Evolutionary conservation across 2,797 vertebrate species (phyloP).

Genomic region (Hylomyscus alleni): DNA sequence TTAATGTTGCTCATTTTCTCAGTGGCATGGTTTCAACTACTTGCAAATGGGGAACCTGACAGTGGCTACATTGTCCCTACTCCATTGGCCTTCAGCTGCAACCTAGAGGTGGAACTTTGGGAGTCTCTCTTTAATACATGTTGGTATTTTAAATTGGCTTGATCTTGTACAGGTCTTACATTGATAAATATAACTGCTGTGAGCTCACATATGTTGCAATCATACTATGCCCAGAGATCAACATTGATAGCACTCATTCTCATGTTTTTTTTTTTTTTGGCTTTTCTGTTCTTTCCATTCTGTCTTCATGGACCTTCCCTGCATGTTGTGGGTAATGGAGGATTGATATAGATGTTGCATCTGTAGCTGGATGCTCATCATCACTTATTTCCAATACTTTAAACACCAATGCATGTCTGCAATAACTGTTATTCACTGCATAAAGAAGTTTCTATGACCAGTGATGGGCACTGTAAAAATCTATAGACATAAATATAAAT

Average conservation of each 20-base stretch:
- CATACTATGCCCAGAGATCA: too few relatives aligned
- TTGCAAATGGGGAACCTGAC: neutral
- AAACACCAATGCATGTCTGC: neutral
- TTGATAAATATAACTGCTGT: too few relatives aligned
- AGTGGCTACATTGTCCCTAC: neutral
- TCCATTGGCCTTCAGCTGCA: neutral
- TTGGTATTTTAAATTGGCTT: too few relatives aligned
- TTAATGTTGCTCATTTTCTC: neutral
- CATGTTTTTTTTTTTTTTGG: too few relatives aligned
- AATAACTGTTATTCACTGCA: neutral
- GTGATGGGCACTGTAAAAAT: neutral
- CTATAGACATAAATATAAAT: neutral
- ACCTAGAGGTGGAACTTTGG: too few relatives aligned
- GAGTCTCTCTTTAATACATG: neutral
- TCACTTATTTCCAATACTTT: neutral
- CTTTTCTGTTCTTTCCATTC: too few relatives aligned
- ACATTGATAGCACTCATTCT: too few relatives aligned
- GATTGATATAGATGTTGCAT: neutral
- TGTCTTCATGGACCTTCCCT: neutral
- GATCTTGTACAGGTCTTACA: neutral
- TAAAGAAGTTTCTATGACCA: neutral
- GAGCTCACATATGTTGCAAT: too few relatives aligned
- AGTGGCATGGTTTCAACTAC: neutral
- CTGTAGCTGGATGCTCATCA: too few relatives aligned
- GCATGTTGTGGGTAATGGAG: neutral